Conservation (phyloP, 2,797 vertebrate genomes). For the Manis javanica region DNA sequence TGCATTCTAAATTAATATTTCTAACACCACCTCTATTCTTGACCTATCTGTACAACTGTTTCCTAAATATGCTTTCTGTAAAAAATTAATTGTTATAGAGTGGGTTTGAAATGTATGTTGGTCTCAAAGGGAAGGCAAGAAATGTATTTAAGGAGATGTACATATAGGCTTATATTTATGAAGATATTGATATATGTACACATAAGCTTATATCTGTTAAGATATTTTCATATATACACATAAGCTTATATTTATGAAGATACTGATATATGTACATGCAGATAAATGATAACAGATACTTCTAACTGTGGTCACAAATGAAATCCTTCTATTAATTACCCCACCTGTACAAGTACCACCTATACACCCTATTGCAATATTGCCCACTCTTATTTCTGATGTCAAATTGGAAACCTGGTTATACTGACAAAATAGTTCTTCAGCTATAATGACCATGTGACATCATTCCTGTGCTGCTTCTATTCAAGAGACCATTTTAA, state of each 20-base stretch:
- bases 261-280: not conserved
- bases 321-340: not conserved
- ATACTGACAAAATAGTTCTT: not conserved
- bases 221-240: too few species aligned
- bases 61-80: not conserved
- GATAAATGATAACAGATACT: not conserved
- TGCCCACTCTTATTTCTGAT: not conserved
- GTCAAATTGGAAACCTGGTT: not conserved
- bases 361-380: not conserved
- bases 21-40: not conserved
- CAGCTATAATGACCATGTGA: accelerated
- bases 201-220: not conserved
- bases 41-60: not conserved
- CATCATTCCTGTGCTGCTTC: not conserved
- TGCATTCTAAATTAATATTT: conserved; percentile 32
- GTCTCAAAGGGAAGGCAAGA: not conserved
- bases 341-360: accelerated
- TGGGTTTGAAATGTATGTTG: not conserved
- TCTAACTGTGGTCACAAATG: not conserved
- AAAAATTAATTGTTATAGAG: conserved; percentile 14
- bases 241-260: not conserved
- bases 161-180: not conserved
- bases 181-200: not conserved
- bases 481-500: not conserved
- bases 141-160: not conserved